Evolutionary conservation across 2,888 invertebrate species (phyloP).

Genomic region (Drosophila multiciliata): DNA sequence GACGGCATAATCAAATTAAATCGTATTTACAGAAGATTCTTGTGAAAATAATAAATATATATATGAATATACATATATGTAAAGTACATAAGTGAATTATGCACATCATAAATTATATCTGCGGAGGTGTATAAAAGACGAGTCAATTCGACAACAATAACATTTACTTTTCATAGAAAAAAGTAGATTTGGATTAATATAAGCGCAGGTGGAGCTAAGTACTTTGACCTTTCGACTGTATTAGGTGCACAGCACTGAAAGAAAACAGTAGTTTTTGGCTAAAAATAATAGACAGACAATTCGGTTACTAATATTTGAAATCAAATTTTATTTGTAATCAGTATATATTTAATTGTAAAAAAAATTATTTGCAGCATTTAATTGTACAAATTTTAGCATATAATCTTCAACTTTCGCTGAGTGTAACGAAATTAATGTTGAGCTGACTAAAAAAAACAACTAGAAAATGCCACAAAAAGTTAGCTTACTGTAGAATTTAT

Average conservation of each 20-base stretch:
- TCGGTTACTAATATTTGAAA: background rate
- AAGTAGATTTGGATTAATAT: background rate
- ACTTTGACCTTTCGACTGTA: background rate
- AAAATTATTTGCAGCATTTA: background rate
- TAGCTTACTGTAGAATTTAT: background rate
- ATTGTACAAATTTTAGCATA: background rate
- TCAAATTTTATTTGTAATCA: background rate
- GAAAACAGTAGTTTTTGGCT: background rate
- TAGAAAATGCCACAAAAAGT: no score
- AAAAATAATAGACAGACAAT: background rate
- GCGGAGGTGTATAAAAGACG: background rate
- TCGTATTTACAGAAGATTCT: background rate
- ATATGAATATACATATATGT: background rate
- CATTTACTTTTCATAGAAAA: background rate
- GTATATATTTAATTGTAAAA: background rate
- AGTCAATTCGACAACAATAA: background rate
- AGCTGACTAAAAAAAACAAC: background rate
- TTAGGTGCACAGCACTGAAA: background rate
- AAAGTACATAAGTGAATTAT: background rate
- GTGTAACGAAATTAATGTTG: background rate
- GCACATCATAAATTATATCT: slow-evolving; percentile 1
- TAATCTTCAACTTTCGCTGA: background rate
- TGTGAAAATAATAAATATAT: background rate
- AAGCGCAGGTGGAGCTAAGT: background rate
- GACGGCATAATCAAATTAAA: slow-evolving; percentile 8